Conservation (phyloP, 2,888 invertebrate genomes). For the Drymonia ruficornis region DNA sequence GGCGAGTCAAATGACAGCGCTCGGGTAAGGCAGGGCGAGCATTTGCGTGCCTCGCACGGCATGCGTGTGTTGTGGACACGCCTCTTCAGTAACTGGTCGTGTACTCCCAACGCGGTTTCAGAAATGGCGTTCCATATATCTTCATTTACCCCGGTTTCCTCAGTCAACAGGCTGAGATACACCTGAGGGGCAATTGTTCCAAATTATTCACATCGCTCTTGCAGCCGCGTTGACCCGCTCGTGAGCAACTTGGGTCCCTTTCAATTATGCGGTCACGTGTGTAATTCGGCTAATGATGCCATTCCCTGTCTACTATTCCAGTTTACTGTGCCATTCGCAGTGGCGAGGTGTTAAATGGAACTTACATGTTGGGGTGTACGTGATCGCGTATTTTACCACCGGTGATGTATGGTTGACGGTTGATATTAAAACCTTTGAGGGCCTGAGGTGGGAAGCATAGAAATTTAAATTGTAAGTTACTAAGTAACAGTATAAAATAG, state of each 20-base stretch:
- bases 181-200: slow-evolving; percentile 49
- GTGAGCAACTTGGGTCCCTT: slow-evolving; percentile 35
- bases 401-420: slow-evolving; percentile 14
- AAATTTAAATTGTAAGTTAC: too few species aligned
- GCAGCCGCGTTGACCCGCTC: slow-evolving; percentile 35
- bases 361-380: slow-evolving; percentile 62
- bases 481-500: too few species aligned
- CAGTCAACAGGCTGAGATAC: slow-evolving; percentile 22
- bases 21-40: too few species aligned
- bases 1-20: too few species aligned
- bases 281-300: slow-evolving; percentile 63
- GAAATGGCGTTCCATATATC: slow-evolving; percentile 2
- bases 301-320: slow-evolving; percentile 61
- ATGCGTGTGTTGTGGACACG: too few species aligned
- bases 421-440: slow-evolving; percentile 35
- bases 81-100: not conserved
- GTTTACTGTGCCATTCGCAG: slow-evolving; percentile 57
- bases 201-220: slow-evolving; percentile 52
- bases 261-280: slow-evolving; percentile 65
- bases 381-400: slow-evolving; percentile 35
- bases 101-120: not conserved
- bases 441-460: not conserved
- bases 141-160: slow-evolving; percentile 3
- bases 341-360: slow-evolving; percentile 71
- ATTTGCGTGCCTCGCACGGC: too few species aligned